phyloP scores from a whole-genome alignment of 2,888 invertebrate species.

The Metallyticus violacea region DNA sequence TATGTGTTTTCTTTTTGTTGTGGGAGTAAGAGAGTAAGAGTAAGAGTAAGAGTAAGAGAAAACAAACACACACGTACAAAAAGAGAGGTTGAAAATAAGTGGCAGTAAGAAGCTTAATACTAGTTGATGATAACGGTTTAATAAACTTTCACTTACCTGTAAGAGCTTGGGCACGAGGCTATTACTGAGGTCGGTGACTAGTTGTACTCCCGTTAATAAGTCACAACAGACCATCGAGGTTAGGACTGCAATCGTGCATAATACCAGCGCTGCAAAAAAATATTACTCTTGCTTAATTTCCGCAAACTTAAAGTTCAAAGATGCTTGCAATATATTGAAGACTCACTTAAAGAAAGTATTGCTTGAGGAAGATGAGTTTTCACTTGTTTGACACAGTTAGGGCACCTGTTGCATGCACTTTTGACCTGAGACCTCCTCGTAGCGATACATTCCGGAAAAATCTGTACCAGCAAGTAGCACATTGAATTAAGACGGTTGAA shows the following conservation, averaged over 20 bases:
- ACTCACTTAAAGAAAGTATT: not conserved
- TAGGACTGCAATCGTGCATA: not conserved
- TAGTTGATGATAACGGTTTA: too few species aligned
- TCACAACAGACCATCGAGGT: not conserved
- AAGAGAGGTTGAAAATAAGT: not conserved
- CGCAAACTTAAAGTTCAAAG: not conserved
- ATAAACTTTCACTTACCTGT: conserved; percentile 22
- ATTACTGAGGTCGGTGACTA: conserved; percentile 32
- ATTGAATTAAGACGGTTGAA: too few species aligned
- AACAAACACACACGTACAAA: too few species aligned
- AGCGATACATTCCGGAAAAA: not conserved
- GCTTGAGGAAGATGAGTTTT: not conserved
- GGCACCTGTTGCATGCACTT: not conserved
- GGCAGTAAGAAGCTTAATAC: not conserved
- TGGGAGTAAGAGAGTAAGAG: too few species aligned
- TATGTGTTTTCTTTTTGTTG: too few species aligned
- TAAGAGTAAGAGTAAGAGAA: too few species aligned
- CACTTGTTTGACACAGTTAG: not conserved
- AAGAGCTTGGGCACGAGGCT: conserved; percentile 32
- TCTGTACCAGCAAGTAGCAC: not conserved
- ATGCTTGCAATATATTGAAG: not conserved
- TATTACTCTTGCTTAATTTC: not conserved
- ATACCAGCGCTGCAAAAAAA: not conserved
- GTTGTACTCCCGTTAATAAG: conserved; percentile 28
- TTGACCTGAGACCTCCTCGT: not conserved